A percentile compares a stretch with the other conserved stretches of the same genome.
Conservation (phyloP, 2,797 vertebrate genomes). For the Pseudopleuronectes americanus region DNA sequence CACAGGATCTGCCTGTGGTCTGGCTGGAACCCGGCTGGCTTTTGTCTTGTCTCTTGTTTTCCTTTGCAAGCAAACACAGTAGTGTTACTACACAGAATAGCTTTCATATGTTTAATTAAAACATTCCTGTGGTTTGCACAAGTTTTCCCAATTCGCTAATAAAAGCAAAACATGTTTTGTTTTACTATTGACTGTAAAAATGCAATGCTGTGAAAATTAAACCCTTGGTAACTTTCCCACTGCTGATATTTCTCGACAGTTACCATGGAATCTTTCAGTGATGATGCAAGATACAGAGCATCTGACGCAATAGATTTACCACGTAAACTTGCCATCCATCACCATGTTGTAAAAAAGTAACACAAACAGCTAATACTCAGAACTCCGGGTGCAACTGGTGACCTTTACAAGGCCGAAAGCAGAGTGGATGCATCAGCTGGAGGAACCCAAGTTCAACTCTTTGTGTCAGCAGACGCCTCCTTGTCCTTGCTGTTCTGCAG, state of each 20-base stretch:
- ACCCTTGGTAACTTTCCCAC: neutral
- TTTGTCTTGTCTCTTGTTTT: too few species aligned
- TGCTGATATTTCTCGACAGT: too few species aligned
- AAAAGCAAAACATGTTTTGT: neutral
- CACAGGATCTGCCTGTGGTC: too few species aligned
- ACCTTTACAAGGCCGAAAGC: neutral
- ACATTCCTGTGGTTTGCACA: conserved; percentile 26
- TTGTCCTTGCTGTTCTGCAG: neutral
- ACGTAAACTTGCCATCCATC: neutral
- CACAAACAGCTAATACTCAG: neutral
- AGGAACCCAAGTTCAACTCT: neutral
- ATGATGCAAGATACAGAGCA: conserved; percentile 5
- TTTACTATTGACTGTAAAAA: conserved; percentile 42
- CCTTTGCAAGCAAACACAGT: too few species aligned
- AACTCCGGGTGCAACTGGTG: neutral
- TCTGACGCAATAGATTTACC: conserved; percentile 3
- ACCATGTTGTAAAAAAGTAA: neutral
- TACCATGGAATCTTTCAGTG: too few species aligned
- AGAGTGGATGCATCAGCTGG: neutral
- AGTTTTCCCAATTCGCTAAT: conserved; percentile 11
- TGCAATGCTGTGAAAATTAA: conserved; percentile 24
- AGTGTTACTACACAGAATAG: too few species aligned
- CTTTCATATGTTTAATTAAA: too few species aligned
- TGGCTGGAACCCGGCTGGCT: too few species aligned
- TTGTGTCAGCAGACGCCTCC: neutral